Conservation (phyloP, 2,797 vertebrate species). For the Botia kubotai region DNA sequence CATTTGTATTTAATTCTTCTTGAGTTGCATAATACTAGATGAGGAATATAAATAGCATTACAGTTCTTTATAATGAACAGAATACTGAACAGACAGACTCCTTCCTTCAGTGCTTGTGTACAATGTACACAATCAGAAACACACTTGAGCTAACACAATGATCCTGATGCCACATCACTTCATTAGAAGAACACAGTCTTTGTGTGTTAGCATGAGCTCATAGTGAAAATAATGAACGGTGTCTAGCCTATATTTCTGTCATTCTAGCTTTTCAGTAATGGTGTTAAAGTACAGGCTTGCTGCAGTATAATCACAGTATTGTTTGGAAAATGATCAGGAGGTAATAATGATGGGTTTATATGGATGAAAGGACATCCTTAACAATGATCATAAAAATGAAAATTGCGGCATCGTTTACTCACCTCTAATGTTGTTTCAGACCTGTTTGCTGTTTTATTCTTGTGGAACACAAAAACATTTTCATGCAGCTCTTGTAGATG, state of each 20-base stretch:
- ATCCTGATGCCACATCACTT: neutral
- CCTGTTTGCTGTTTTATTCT: no score
- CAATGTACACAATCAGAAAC: slow-evolving; percentile 15
- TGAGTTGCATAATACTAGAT: neutral
- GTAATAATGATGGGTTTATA: neutral
- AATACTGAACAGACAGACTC: neutral
- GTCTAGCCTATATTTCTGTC: neutral
- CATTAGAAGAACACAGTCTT: slow-evolving; percentile 8
- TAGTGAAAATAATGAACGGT: slow-evolving; percentile 8
- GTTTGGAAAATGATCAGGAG: neutral
- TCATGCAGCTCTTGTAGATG: no score
- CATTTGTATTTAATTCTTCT: neutral
- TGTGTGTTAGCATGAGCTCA: neutral
- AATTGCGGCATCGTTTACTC: neutral
- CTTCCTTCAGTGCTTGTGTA: neutral
- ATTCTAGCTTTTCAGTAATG: neutral
- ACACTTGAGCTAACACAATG: neutral
- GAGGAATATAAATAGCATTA: neutral
- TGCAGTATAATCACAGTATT: neutral
- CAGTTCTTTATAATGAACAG: neutral
- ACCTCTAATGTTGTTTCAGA: neutral
- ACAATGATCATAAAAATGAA: neutral
- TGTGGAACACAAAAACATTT: no score
- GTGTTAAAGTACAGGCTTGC: neutral
- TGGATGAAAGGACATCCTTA: neutral